Conservation (phyloP, 2,888 invertebrate species). For the Agrotis puta region DNA sequence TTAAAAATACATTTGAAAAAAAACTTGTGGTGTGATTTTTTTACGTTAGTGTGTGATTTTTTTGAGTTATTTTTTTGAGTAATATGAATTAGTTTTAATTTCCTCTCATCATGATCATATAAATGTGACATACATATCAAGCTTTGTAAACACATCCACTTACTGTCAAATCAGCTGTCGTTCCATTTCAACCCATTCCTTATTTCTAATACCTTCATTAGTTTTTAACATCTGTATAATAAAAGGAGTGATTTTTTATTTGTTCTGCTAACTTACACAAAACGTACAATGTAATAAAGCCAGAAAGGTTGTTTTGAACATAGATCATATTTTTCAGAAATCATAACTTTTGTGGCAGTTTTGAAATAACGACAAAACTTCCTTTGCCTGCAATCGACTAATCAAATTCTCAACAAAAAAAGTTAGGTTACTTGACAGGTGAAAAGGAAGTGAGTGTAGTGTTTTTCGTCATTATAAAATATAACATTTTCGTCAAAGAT, state of each 20-base stretch:
- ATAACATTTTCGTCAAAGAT: slow-evolving; percentile 82
- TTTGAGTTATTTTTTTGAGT: too few relatives aligned
- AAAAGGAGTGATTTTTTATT: too few relatives aligned
- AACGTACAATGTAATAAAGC: not conserved
- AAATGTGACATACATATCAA: not conserved
- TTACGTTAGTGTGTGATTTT: too few relatives aligned
- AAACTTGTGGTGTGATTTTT: too few relatives aligned
- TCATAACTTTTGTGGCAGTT: not conserved
- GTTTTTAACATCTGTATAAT: too few relatives aligned
- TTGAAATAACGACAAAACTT: slow-evolving; percentile 11
- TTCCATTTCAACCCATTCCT: not conserved
- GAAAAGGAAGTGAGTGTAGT: slow-evolving; percentile 22
- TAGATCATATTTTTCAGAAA: not conserved
- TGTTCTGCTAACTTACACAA: too few relatives aligned
- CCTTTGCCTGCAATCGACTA: slow-evolving; percentile 32
- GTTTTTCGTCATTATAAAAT: slow-evolving; percentile 38
- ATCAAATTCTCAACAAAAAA: slow-evolving; percentile 46
- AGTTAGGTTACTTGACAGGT: slow-evolving; percentile 57
- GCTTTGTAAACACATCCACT: slow-evolving; percentile 2
- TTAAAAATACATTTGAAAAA: too few relatives aligned
- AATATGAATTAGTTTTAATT: too few relatives aligned
- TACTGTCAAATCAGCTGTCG: slow-evolving; percentile 13
- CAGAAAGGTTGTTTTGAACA: too few relatives aligned
- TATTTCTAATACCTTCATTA: not conserved
- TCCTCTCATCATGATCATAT: too few relatives aligned